A percentile compares a stretch with the other conserved stretches of the same genome.
Conservation (phyloP, 2,113 vertebrate genomes). For the Oenanthe oenanthe region DNA sequence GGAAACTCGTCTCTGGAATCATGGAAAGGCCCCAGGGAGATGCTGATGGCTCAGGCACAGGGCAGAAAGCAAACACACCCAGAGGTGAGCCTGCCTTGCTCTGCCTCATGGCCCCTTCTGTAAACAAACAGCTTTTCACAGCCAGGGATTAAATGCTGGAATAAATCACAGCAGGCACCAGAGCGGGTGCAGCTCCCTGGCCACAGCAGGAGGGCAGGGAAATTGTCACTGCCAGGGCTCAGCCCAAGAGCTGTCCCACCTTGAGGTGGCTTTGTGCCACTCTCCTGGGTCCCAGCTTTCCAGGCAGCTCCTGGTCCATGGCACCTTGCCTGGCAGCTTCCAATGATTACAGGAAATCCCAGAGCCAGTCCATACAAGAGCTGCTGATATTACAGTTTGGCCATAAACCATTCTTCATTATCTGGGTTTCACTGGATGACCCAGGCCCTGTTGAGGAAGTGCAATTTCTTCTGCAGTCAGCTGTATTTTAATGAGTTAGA, state of each 20-base stretch:
- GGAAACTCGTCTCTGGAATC: neutral
- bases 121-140: neutral
- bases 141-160: neutral
- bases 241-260: fast-evolving
- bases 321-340: neutral
- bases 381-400: slow-evolving; percentile 25
- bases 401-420: slow-evolving; percentile 37
- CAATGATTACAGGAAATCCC: neutral
- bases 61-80: neutral
- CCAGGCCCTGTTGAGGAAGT: neutral
- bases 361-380: neutral
- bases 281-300: neutral
- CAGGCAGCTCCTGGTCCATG: fast-evolving
- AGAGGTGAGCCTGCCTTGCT: fast-evolving
- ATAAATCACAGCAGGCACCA: fast-evolving
- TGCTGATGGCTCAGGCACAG: fast-evolving
- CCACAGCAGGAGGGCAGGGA: neutral
- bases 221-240: fast-evolving
- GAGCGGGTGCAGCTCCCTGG: neutral
- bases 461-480: slow-evolving; percentile 39
- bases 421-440: neutral
- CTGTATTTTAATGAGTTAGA: slow-evolving; percentile 69
- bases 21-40: fast-evolving
- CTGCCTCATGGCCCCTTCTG: neutral
- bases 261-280: neutral